phyloP scores from a whole-genome alignment of 2,888 invertebrate species.

The Caenorhabditis sp. region DNA sequence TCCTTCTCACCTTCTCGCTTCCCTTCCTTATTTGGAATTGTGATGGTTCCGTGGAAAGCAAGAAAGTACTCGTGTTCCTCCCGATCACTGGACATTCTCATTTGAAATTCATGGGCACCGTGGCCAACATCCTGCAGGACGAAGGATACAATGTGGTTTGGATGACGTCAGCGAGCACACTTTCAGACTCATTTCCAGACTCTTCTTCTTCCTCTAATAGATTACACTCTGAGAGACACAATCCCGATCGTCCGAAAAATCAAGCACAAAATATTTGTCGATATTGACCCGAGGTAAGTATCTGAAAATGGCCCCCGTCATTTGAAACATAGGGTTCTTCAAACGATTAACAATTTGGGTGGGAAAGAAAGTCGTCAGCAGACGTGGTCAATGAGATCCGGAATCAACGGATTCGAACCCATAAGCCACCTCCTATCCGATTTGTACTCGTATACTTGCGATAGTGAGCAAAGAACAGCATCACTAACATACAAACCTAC shows the following conservation, averaged over 20 bases:
- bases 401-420: slow-evolving; percentile 23
- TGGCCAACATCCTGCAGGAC: slow-evolving; percentile 50
- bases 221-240: slow-evolving; percentile 20
- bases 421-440: slow-evolving; percentile 30
- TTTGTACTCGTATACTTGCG: slow-evolving; percentile 40
- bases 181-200: slow-evolving; percentile 44
- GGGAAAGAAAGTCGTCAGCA: slow-evolving; percentile 29
- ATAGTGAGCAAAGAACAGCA: slow-evolving; percentile 5
- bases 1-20: neutral
- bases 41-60: neutral
- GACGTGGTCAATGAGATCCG: slow-evolving; percentile 33
- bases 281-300: slow-evolving; percentile 35
- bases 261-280: slow-evolving; percentile 31
- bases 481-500: neutral
- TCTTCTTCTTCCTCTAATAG: slow-evolving; percentile 47
- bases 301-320: neutral
- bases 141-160: slow-evolving; percentile 58
- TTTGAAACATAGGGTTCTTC: slow-evolving; percentile 25
- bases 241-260: slow-evolving; percentile 26
- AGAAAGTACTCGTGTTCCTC: slow-evolving; percentile 46
- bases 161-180: neutral
- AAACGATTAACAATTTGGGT: slow-evolving; percentile 18
- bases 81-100: slow-evolving; percentile 51
- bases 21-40: neutral
- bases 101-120: slow-evolving; percentile 49